Evolutionary conservation across 2,888 invertebrate genomes (phyloP), one percentile per base, ranked within the genome.

Genomic region (Phragmatobia fuliginosa): DNA sequence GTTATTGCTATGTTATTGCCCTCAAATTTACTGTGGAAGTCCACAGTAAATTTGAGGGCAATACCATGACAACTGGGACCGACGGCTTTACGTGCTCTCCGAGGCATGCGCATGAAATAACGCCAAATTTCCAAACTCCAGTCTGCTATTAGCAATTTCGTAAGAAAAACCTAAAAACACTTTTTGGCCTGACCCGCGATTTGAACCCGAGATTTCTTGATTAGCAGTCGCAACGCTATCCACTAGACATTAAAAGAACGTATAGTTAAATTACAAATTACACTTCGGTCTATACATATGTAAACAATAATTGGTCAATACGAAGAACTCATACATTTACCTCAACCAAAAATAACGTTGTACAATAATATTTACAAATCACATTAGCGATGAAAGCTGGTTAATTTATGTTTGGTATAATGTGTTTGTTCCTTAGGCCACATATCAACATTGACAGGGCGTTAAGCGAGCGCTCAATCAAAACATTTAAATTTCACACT

Each of bases 351-450:
- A 31, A 67, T 38, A 56, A 38, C 58, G 31, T 16, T 62, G 25
- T 16, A 31, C 36, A 67, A 67, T 62, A 67, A 67, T 67, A 67
- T 67, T 67, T 67, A 52, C 49, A n/a, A 25, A 56, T 52, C 62
- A 31, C 62, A 67, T 67, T 67, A 67, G 62, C 16, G 67, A 32
- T 67, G 62, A 62, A 67, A 62, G n/a, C 33, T 49, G 36, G 21
- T 28, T 14, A 61, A 38, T 67, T 60, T 59, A 59, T 60, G 31
- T 41, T 60, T 16, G 6, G 60, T 33, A 33, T 25, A 64, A 64
- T 64, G 58, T 58, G 66, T 59, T 66, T 65, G 32, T 16, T 64
- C 36, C 18, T 33, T 7, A 49, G 25, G 18, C 38, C 38, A 28
- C 28, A 38, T 38, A 28, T 38, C 18, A 28, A 38, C 28, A 38